Evolutionary conservation across 37 sponge, comb jelly and placozoan species (phyloP).

Genomic region (Chondrilla cf. caribensis): DNA sequence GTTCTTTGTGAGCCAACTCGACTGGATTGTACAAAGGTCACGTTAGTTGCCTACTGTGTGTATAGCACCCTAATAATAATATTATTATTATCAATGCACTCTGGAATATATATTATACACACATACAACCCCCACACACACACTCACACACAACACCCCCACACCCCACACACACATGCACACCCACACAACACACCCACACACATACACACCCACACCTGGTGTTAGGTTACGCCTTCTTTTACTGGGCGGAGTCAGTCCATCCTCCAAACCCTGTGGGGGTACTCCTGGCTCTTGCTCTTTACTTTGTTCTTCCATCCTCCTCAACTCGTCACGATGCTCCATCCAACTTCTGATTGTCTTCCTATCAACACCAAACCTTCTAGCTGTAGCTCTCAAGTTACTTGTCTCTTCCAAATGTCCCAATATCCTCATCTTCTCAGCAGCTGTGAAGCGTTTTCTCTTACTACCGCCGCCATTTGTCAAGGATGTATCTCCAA

Average conservation of each 20-base stretch:
- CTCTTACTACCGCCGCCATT: neutral
- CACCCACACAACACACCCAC: too few relatives aligned
- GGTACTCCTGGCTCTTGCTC: neutral
- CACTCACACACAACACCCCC: too few relatives aligned
- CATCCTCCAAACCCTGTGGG: neutral
- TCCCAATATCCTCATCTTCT: slow-evolving; percentile 1
- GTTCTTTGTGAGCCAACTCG: too few relatives aligned
- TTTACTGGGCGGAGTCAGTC: neutral
- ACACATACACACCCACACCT: slow-evolving; percentile 10
- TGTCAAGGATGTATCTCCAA: neutral
- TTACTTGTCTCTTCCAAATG: slow-evolving; percentile 10
- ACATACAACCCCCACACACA: too few relatives aligned
- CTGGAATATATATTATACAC: too few relatives aligned
- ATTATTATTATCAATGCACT: too few relatives aligned
- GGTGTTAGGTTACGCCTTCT: neutral
- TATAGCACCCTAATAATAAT: too few relatives aligned
- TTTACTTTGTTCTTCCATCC: neutral
- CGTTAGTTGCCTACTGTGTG: too few relatives aligned
- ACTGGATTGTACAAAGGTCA: too few relatives aligned
- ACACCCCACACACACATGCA: too few relatives aligned
- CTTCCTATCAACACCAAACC: slow-evolving; percentile 18
- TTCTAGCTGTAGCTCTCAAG: slow-evolving; percentile 7
- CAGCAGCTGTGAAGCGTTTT: slow-evolving; percentile 1
- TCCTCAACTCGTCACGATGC: neutral
- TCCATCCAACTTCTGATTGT: slow-evolving; percentile 25